Evolutionary conservation across 64 coral and sea anemone species (phyloP).

Genomic region (Exaiptasia diaphana): DNA sequence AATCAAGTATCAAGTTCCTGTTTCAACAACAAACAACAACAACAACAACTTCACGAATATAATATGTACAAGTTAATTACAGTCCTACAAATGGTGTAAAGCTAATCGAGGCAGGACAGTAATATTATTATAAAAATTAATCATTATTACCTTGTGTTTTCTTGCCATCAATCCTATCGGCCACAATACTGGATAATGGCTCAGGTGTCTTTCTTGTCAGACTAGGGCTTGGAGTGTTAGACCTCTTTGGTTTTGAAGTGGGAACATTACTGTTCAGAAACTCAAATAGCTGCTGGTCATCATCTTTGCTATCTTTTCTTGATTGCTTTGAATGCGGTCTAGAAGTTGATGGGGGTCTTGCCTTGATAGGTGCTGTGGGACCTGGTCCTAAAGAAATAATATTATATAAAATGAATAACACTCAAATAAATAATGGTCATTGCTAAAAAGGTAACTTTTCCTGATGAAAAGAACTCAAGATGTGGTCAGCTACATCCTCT

Average conservation of each 20-base stretch:
- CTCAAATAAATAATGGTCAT: too few relatives aligned
- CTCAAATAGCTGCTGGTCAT: constrained; percentile 91
- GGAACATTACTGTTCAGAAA: constrained; percentile 83
- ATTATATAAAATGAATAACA: too few relatives aligned
- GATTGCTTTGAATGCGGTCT: constrained; percentile 39
- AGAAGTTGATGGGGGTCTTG: constrained; percentile 40
- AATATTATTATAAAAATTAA: too few relatives aligned
- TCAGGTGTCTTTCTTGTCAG: neutral
- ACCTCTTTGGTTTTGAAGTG: constrained; percentile 57
- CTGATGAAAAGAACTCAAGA: too few relatives aligned
- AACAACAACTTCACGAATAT: too few relatives aligned
- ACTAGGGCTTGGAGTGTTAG: neutral
- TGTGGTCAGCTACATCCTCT: too few relatives aligned
- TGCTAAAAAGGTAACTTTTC: too few relatives aligned
- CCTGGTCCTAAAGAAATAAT: constrained; percentile 24
- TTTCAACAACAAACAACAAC: too few relatives aligned
- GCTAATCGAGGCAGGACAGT: too few relatives aligned
- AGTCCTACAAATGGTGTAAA: too few relatives aligned
- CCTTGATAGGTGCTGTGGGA: constrained; percentile 43
- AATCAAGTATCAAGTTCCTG: too few relatives aligned
- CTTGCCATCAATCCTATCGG: neutral
- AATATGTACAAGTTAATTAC: too few relatives aligned
- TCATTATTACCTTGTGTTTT: neutral
- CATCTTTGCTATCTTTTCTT: constrained; percentile 28
- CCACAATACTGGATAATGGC: neutral